Evolutionary conservation across 2,113 vertebrate species (phyloP), one percentile per base, ranked within the genome.

Genomic region (Solea senegalensis): DNA sequence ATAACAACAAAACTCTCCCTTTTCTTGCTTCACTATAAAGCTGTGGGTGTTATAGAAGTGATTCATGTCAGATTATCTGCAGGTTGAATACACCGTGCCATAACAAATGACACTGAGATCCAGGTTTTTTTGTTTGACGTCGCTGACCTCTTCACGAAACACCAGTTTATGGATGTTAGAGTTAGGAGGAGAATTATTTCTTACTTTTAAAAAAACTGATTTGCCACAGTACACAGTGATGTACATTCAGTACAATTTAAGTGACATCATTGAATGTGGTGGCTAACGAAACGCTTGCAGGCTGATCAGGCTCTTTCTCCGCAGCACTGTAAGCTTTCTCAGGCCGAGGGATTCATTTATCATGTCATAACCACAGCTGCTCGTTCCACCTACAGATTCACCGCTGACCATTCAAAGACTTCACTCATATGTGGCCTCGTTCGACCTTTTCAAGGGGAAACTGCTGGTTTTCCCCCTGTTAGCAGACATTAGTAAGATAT

Each of bases 301-400:
- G 69, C 46, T 61, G 73, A 80, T 75, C 80, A 74, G 64, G 59
- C 41, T 65, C 28, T 45, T 39, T 57, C 21, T 21, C 21, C 21
- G 49, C 56, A 53, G 40, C 45, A 21, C 21, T 55, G 26, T 77
- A 41, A 76, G 49, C 60, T 56, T 50, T 45, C 63, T 63, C 59
- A 26, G 75, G 53, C 9, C 72, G 66, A 64, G 40, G 70, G 67
- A 73, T 21, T 21, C 21, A 57, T 80, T 79, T 41, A 73, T 80
- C 55, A 39, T 64, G 69, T 79, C 82, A 81, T 77, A 72, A 61
- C 48, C 57, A 80, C 74, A 80, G 71, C 76, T 44, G 68, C 2
- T 44, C n/a, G 40, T 51, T 43, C 74, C 67, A 49, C 13, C 7
- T 68, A 48, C 26, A 66, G 77, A 69, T 58, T 78, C 82, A 77